A percentile compares a stretch with the other conserved stretches of the same genome.
Conservation (phyloP, 2,888 invertebrate genomes). For the Drosophila longiperda region DNA sequence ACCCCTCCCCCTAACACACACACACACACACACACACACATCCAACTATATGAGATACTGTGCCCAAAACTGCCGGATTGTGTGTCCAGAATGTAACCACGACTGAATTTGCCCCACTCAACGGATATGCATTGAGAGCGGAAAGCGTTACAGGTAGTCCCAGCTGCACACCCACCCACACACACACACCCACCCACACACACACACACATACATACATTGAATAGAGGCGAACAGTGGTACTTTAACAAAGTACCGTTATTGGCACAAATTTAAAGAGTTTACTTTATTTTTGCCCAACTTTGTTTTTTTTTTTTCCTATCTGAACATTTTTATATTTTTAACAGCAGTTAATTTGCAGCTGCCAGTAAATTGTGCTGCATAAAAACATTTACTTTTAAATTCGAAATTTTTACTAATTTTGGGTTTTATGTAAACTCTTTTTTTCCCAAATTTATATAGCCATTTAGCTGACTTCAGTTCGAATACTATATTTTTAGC, state of each 20-base stretch:
- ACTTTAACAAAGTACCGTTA: not conserved
- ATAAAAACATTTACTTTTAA: not conserved
- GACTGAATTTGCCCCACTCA: slow-evolving; percentile 22
- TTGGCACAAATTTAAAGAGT: not conserved
- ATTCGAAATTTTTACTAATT: not conserved
- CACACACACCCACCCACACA: not conserved
- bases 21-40: not conserved
- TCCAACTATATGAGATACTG: slow-evolving; percentile 26
- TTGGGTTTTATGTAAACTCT: not conserved
- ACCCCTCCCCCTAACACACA: not conserved
- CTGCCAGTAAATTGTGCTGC: not conserved
- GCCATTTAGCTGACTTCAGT: not conserved
- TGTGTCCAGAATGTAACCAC: slow-evolving; percentile 69
- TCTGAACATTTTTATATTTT: not conserved
- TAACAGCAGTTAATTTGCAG: not conserved
- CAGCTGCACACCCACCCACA: slow-evolving; percentile 4
- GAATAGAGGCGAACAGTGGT: slow-evolving; percentile 28
- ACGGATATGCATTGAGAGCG: slow-evolving; percentile 72
- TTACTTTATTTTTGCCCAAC: slow-evolving; percentile 1
- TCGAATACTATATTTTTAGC: not conserved
- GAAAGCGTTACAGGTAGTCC: slow-evolving; percentile 64
- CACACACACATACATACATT: not conserved
- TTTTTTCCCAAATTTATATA: not conserved
- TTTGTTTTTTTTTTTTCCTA: not conserved
- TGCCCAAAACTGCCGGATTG: slow-evolving; percentile 60